Evolutionary conservation across 2,113 vertebrate species (phyloP).

Genomic region (Pangasianodon hypophthalmus): DNA sequence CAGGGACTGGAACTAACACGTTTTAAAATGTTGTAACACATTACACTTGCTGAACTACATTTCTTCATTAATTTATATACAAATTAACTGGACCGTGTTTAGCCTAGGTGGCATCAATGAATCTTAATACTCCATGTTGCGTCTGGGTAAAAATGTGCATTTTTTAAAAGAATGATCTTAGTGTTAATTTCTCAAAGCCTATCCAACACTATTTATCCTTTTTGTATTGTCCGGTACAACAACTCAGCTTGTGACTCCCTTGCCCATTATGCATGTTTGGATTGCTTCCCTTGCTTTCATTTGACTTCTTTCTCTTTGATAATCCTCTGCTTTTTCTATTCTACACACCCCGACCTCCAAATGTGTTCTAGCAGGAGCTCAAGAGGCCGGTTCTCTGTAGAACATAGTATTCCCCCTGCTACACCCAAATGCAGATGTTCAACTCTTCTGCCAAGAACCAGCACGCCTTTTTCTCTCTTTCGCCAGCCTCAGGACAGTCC

Average conservation of each 20-base stretch:
- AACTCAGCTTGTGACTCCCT: slow-evolving; percentile 21
- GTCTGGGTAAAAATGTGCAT: not conserved
- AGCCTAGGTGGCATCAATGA: not conserved
- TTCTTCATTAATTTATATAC: not conserved
- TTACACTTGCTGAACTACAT: not conserved
- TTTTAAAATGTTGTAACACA: not conserved
- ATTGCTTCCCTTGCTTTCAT: slow-evolving; percentile 39
- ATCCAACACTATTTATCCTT: not conserved
- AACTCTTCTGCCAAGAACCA: slow-evolving; percentile 61
- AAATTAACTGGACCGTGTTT: not conserved
- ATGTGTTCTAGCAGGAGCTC: slow-evolving; percentile 54
- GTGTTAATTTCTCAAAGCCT: not conserved
- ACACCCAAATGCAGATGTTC: slow-evolving; percentile 64
- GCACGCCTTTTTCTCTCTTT: slow-evolving; percentile 48
- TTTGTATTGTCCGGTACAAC: slow-evolving; percentile 29
- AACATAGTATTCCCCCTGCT: slow-evolving; percentile 55
- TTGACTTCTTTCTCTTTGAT: slow-evolving; percentile 57
- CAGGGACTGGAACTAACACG: not conserved
- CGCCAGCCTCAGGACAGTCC: slow-evolving; percentile 54
- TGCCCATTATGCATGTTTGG: slow-evolving; percentile 48
- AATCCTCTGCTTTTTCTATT: slow-evolving; percentile 44
- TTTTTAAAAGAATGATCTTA: not conserved
- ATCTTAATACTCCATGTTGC: not conserved
- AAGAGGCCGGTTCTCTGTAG: slow-evolving; percentile 55
- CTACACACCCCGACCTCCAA: slow-evolving; percentile 59